Base-by-base conservation (phyloP, 2,797 vertebrate genomes). In the Rhinophrynus dorsalis region DNA sequence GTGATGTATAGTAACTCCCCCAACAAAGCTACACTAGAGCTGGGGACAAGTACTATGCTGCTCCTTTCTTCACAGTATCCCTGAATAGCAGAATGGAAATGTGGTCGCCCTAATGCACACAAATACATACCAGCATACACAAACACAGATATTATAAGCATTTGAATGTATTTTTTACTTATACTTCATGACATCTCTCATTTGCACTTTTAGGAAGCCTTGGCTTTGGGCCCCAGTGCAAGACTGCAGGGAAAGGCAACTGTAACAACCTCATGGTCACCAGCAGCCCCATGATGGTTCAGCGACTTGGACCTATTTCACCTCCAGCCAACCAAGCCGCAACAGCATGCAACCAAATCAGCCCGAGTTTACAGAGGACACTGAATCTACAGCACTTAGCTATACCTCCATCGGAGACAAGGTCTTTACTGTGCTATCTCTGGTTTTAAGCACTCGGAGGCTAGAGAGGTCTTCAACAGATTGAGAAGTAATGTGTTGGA, bases 341-440 rank as follows among this genome's bases (percentile, higher is more conserved):
- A 35, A 76, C 85, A 74, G 76, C 84, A 47, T 83, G 86, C 76
- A 85, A 68, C 77, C 83, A 81, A 48, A 85, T 81, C 62, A 84
- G 78, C 74, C 85, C 85, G 78, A 87, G 81, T 67, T 87, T 90
- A 48, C 85, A 80, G 78, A 82, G 64, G 64, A 80, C 84, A 76
- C 44, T 90, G 75, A 88, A 91, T 78, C 83, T 85, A 78, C 85
- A 88, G 50, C 85, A 82, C 71, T 82, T 86, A 78, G 83, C 85
- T 45, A 78, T 87, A 77, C 90, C 92, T 78, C 82, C 90, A 77
- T 86, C 90, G 42, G 92, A 97, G 76, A 86, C 88, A 89, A 97
- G 97, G 96, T 99, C 77, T 81, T 87, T 44, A 27, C 18, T 18
- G 70, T 76, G 18, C 78, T 83, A 75, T 30, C 74, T 83, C 81